phyloP scores from a whole-genome alignment of 2,888 invertebrate species.

The Epinotia bilunana region DNA sequence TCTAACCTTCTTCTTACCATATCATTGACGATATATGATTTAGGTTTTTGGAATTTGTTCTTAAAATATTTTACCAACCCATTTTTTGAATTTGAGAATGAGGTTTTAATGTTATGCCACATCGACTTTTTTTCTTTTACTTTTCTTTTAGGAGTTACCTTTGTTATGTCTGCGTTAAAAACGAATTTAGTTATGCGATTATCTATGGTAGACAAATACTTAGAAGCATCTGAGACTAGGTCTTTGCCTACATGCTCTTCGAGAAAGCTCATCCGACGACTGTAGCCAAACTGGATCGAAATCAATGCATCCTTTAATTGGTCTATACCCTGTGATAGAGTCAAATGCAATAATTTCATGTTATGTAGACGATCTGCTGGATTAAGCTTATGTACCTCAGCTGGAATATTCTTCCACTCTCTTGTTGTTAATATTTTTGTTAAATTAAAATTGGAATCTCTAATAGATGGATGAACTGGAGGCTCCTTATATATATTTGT shows the following conservation, averaged over 20 bases:
- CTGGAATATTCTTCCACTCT: constrained; percentile 57
- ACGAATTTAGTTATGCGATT: constrained; percentile 51
- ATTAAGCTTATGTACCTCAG: constrained; percentile 51
- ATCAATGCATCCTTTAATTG: constrained; percentile 62
- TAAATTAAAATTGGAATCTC: constrained; percentile 58
- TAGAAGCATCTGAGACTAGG: constrained; percentile 55
- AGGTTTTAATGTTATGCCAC: constrained; percentile 60
- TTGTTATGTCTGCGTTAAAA: not conserved
- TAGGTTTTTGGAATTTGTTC: constrained; percentile 54
- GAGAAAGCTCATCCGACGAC: constrained; percentile 57
- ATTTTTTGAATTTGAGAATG: constrained; percentile 62
- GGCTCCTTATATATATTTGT: constrained; percentile 57
- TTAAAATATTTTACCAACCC: constrained; percentile 59
- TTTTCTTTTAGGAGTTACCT: constrained; percentile 33
- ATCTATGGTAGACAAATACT: constrained; percentile 53
- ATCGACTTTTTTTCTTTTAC: constrained; percentile 58
- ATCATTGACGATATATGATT: constrained; percentile 59
- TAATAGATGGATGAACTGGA: constrained; percentile 48
- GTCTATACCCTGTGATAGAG: constrained; percentile 58
- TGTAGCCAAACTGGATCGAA: constrained; percentile 58
- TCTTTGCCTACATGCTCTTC: constrained; percentile 51
- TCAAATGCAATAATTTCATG: constrained; percentile 64
- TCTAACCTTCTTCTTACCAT: constrained; percentile 59
- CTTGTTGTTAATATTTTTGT: constrained; percentile 56
- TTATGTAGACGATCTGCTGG: constrained; percentile 56